Evolutionary conservation across 2,113 vertebrate species (phyloP).

Genomic region (Plecturocebus donacophilus): DNA sequence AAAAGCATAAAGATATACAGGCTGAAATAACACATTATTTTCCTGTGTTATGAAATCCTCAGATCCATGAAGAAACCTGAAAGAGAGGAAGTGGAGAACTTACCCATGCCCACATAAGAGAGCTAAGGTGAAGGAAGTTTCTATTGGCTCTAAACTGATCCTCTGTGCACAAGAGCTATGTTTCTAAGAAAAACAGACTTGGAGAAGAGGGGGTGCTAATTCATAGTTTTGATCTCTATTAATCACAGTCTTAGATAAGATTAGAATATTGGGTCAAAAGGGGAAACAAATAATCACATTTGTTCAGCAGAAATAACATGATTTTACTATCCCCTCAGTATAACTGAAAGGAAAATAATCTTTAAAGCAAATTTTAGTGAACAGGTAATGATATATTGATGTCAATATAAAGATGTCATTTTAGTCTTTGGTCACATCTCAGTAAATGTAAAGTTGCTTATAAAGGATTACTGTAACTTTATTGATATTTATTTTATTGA

Average conservation of each 20-base stretch:
- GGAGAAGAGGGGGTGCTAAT: neutral
- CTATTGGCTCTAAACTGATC: fast-evolving
- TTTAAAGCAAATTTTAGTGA: neutral
- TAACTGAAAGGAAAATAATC: neutral
- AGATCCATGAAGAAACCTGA: neutral
- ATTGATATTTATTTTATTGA: neutral
- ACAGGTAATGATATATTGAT: neutral
- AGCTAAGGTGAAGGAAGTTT: neutral
- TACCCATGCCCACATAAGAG: neutral
- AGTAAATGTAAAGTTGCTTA: neutral
- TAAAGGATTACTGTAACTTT: neutral
- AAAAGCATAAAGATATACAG: neutral
- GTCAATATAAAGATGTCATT: neutral
- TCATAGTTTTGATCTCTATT: neutral
- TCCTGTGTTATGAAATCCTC: neutral
- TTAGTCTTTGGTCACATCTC: neutral
- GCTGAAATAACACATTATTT: neutral
- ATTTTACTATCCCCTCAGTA: neutral
- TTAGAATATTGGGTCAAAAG: neutral
- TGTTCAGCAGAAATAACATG: neutral
- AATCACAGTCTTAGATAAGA: neutral
- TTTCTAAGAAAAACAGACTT: neutral
- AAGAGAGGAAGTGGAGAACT: neutral
- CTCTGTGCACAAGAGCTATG: neutral
- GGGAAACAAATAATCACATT: neutral